phyloP scores from a whole-genome alignment of 2,797 vertebrate species.

The Macropodus opercularis region DNA sequence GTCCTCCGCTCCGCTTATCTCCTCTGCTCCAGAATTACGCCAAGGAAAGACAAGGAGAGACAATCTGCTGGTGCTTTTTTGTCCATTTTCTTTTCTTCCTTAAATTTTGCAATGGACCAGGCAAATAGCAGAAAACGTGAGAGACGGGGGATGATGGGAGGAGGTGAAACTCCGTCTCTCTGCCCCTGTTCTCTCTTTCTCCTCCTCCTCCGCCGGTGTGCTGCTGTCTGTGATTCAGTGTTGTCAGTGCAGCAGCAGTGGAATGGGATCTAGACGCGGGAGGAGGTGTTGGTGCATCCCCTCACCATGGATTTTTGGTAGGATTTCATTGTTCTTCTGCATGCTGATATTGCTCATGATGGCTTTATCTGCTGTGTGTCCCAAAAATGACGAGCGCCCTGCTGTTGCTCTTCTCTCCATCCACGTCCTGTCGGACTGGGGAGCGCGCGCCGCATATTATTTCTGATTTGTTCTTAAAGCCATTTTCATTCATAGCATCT shows the following conservation, averaged over 20 bases:
- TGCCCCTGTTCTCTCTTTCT: constrained; percentile 15
- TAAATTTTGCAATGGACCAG: constrained; percentile 36
- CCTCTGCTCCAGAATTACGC: constrained; percentile 11
- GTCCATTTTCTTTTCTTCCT: not conserved
- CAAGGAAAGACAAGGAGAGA: constrained; percentile 14
- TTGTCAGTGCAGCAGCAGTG: constrained; percentile 48
- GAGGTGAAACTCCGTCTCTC: constrained; percentile 60
- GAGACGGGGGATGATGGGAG: constrained; percentile 51
- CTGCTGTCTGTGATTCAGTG: constrained; percentile 34
- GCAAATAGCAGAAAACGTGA: constrained; percentile 15
- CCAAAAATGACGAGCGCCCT: not conserved
- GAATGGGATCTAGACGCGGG: constrained; percentile 56
- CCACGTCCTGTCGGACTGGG: not conserved
- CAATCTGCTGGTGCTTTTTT: constrained; percentile 16
- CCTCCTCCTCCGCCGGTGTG: constrained; percentile 16
- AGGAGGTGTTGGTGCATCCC: constrained; percentile 44
- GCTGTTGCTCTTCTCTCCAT: constrained; percentile 9
- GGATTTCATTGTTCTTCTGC: constrained; percentile 38
- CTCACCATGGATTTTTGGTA: constrained; percentile 68
- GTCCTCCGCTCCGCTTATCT: not conserved
- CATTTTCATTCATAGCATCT: not conserved
- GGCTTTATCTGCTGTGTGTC: not conserved
- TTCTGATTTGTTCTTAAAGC: not conserved
- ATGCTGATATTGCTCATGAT: constrained; percentile 5
- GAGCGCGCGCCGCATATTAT: constrained; percentile 4